Conservation (phyloP, 2,113 vertebrate species). For the Labeo rohita region DNA sequence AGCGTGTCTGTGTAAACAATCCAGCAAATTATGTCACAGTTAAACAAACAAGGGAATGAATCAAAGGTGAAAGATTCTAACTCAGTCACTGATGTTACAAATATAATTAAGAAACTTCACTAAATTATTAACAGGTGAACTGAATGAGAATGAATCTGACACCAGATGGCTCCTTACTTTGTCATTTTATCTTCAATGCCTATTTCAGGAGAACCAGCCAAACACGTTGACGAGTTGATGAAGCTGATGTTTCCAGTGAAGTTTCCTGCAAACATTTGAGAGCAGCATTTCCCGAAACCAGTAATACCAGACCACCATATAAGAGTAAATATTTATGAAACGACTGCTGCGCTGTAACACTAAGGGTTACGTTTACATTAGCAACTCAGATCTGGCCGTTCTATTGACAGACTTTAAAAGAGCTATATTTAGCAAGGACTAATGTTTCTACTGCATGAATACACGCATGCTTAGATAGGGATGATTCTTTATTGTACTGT, state of each 20-base stretch:
- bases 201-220: constrained; percentile 48
- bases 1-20: constrained; percentile 67
- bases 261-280: constrained; percentile 11
- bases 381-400: neutral
- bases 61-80: neutral
- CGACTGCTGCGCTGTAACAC: neutral
- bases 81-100: neutral
- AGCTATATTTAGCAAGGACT: neutral
- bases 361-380: neutral
- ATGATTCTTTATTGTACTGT: neutral
- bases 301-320: neutral
- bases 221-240: constrained; percentile 59
- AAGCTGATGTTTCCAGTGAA: constrained; percentile 43
- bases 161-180: constrained; percentile 58
- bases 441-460: neutral
- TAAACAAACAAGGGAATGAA: neutral
- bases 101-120: neutral
- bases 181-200: constrained; percentile 75
- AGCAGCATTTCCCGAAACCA: constrained; percentile 3
- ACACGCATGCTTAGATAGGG: neutral
- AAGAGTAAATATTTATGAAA: neutral
- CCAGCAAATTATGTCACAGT: neutral
- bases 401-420: neutral
- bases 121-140: neutral
- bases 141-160: neutral